These are phyloP conservation scores for Corynorhinus townsendii DNA, from an alignment of 2,113 vertebrate species.

Conservation along the genomic window DNA sequence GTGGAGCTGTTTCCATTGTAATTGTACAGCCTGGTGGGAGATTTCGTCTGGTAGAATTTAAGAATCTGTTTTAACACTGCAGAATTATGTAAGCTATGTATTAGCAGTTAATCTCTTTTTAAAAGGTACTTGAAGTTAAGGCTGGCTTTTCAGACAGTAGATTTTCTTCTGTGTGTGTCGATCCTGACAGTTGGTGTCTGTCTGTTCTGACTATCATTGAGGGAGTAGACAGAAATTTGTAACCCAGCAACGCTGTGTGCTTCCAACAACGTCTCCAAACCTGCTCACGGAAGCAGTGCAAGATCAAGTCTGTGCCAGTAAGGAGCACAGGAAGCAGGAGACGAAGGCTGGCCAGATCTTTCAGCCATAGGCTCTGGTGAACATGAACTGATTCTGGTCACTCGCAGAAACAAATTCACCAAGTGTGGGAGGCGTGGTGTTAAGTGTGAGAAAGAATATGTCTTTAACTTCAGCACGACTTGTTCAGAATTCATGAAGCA, in stretches of 20 bases:
- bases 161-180: neutral
- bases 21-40: neutral
- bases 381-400: neutral
- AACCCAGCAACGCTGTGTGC: constrained; percentile 54
- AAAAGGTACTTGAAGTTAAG: neutral
- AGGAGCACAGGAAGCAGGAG: neutral
- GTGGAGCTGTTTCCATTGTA: neutral
- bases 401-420: neutral
- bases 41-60: neutral
- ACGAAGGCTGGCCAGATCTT: neutral
- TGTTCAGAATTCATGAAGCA: neutral
- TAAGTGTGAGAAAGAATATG: neutral
- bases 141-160: neutral
- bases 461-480: neutral
- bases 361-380: neutral
- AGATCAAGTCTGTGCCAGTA: constrained; percentile 50
- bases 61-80: neutral
- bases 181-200: neutral
- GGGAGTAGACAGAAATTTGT: constrained; percentile 63
- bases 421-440: accelerated
- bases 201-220: constrained; percentile 5
- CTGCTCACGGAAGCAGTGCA: constrained; percentile 37
- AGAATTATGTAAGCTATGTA: neutral
- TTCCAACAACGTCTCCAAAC: constrained; percentile 36
- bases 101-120: neutral